phyloP scores from a whole-genome alignment of 1,140 invertebrate species.

The Meteorus sp. region DNA sequence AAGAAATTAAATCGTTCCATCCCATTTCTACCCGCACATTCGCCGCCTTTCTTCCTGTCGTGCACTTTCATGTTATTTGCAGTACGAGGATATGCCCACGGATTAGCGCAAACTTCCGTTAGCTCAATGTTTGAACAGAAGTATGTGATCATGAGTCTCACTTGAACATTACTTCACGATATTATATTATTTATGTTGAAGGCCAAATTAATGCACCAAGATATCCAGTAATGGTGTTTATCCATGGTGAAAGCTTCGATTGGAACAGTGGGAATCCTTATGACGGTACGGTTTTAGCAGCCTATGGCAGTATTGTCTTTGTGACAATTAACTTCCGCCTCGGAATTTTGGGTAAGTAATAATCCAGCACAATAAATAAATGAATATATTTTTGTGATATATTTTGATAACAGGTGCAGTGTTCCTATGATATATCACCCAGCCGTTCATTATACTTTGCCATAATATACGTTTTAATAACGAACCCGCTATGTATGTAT shows the following conservation, averaged over 20 bases:
- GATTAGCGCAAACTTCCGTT: slow-evolving; percentile 1
- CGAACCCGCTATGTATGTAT: too few relatives aligned
- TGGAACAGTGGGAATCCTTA: slow-evolving; percentile 93
- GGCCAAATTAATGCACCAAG: slow-evolving; percentile 57
- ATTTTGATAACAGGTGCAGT: not conserved
- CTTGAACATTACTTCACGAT: too few relatives aligned
- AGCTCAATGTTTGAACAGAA: too few relatives aligned
- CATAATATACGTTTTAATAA: not conserved
- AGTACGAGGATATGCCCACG: not conserved
- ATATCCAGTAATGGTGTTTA: slow-evolving; percentile 83
- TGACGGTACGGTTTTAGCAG: slow-evolving; percentile 84
- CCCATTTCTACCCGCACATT: not conserved
- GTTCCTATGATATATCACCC: too few relatives aligned
- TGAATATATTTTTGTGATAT: not conserved
- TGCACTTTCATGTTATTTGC: slow-evolving; percentile 20
- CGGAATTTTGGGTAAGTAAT: slow-evolving; percentile 80
- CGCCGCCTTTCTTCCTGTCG: not conserved
- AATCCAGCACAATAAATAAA: not conserved
- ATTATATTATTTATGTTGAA: slow-evolving; percentile 35
- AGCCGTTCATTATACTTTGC: too few relatives aligned
- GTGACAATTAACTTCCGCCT: slow-evolving; percentile 92
- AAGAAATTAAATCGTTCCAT: slow-evolving; percentile 28
- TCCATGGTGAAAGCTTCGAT: slow-evolving; percentile 90
- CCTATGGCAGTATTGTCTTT: slow-evolving; percentile 88
- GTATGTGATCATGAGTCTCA: too few relatives aligned